A percentile compares a stretch with the other conserved stretches of the same genome.
Evolutionary conservation across 2,888 invertebrate genomes (phyloP).

Genomic region (Chaitophorus viminalis): DNA sequence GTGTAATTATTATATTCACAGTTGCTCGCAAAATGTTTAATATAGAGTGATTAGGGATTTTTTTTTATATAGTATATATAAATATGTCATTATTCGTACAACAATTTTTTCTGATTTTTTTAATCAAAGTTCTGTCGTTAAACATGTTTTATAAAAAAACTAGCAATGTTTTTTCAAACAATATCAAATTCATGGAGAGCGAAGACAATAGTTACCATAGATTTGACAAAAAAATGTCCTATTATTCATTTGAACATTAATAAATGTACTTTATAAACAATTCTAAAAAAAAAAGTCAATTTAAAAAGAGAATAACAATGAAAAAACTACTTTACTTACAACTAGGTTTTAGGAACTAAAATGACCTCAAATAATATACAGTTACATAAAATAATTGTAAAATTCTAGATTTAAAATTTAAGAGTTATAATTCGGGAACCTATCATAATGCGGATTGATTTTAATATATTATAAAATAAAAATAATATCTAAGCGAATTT

Average conservation of each 20-base stretch:
- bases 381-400: background rate
- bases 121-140: background rate
- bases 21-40: background rate
- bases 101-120: background rate
- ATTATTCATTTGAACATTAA: background rate
- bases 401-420: background rate
- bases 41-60: background rate
- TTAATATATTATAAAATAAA: background rate
- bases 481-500: background rate
- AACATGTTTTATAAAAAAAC: background rate
- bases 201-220: background rate
- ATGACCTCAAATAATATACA: background rate
- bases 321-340: background rate
- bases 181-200: background rate
- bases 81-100: background rate
- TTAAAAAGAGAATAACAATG: background rate
- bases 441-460: too few relatives aligned
- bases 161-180: background rate
- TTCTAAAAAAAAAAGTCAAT: background rate
- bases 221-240: background rate
- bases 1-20: background rate
- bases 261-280: background rate
- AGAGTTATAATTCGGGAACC: background rate
- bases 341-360: background rate
- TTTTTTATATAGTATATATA: background rate